Conservation (phyloP, 2,888 invertebrate species). For the Kuschelorhynchus macadamiae region DNA sequence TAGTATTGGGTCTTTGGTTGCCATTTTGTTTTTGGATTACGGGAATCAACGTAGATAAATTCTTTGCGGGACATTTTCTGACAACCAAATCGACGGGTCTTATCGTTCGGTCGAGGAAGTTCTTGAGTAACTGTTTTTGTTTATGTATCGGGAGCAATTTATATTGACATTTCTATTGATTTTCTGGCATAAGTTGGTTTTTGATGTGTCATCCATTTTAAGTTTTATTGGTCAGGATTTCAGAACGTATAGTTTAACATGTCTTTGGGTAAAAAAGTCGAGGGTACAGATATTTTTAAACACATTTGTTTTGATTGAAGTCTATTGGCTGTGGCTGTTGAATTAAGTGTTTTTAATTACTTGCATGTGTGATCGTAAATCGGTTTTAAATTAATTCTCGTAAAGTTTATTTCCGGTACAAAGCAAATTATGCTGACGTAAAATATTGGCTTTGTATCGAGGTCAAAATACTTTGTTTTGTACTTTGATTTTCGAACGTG, state of each 20-base stretch:
- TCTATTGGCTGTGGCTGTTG: no score
- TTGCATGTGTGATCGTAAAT: no score
- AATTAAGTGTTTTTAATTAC: no score
- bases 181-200: slow-evolving; percentile 25
- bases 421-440: slow-evolving; percentile 1
- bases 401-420: no score
- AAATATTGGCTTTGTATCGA: neutral
- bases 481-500: neutral
- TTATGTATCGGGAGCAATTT: slow-evolving; percentile 16
- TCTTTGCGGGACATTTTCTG: slow-evolving; percentile 3
- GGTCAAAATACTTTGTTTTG: slow-evolving; percentile 18
- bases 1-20: slow-evolving; percentile 79
- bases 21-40: slow-evolving; percentile 54
- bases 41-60: slow-evolving; percentile 5
- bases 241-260: neutral
- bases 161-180: slow-evolving; percentile 11
- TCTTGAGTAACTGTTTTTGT: slow-evolving; percentile 25
- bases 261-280: neutral
- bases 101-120: slow-evolving; percentile 17
- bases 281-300: neutral
- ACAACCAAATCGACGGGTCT: no score
- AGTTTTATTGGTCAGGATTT: neutral
- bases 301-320: no score
- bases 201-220: neutral
- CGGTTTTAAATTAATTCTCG: no score